These are phyloP conservation scores for Cylas formicarius DNA, from an alignment of 1,140 invertebrate genomes.

Conservation along the genomic window DNA sequence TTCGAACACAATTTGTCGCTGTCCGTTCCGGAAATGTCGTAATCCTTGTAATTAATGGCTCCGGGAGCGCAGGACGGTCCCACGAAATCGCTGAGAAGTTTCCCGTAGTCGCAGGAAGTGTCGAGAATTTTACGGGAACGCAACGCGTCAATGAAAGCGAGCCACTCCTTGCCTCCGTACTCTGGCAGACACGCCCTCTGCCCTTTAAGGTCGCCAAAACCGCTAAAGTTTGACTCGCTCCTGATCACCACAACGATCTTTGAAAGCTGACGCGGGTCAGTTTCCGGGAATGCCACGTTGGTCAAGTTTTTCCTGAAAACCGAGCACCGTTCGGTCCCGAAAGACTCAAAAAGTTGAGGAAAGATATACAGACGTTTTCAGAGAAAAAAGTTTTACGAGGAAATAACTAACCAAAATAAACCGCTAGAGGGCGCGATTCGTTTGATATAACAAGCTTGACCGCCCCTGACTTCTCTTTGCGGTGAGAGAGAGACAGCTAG, in stretches of 20 bases:
- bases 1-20: slow-evolving; percentile 34
- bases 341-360: too few relatives aligned
- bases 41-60: slow-evolving; percentile 40
- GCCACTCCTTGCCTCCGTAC: slow-evolving; percentile 54
- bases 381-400: too few relatives aligned
- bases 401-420: too few relatives aligned
- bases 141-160: slow-evolving; percentile 50
- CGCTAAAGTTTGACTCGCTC: slow-evolving; percentile 35
- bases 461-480: too few relatives aligned
- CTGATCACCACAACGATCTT: slow-evolving; percentile 54
- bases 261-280: slow-evolving; percentile 41
- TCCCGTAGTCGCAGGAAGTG: slow-evolving; percentile 52
- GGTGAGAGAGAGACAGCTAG: too few relatives aligned
- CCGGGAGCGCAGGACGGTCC: slow-evolving; percentile 53
- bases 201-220: slow-evolving; percentile 38
- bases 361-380: too few relatives aligned
- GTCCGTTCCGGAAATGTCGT: slow-evolving; percentile 21
- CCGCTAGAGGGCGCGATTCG: too few relatives aligned
- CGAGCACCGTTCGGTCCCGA: slow-evolving; percentile 8
- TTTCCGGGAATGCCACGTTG: slow-evolving; percentile 50
- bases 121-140: slow-evolving; percentile 34
- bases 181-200: slow-evolving; percentile 59
- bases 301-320: slow-evolving; percentile 41
- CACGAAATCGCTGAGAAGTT: slow-evolving; percentile 50
- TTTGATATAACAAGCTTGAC: too few relatives aligned